Percentiles rank a stretch among this genome's conserved stretches.
Conservation (phyloP, 2,113 vertebrate species). For the Aphyosemion australe region DNA sequence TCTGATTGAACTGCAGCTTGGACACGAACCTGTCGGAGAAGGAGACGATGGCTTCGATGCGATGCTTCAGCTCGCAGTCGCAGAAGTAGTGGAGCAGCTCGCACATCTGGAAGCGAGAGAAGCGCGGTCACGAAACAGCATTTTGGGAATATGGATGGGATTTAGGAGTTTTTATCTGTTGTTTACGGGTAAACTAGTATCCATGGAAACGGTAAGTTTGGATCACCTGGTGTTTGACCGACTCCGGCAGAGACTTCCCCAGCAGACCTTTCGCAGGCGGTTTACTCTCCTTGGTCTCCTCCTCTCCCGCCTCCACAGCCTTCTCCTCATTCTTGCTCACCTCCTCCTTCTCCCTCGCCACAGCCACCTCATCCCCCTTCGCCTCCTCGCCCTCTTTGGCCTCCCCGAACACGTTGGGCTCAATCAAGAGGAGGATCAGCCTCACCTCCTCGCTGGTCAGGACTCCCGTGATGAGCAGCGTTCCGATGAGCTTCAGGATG, state of each 20-base stretch:
- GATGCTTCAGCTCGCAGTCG: slow-evolving; percentile 94
- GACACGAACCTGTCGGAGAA: slow-evolving; percentile 94
- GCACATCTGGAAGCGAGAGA: slow-evolving; percentile 86
- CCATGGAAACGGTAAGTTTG: background rate
- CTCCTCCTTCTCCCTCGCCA: slow-evolving; percentile 82
- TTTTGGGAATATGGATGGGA: too few species aligned
- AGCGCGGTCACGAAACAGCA: background rate
- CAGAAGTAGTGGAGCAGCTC: slow-evolving; percentile 97
- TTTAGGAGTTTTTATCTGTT: too few species aligned
- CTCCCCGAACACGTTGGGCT: slow-evolving; percentile 91
- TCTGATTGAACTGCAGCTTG: slow-evolving; percentile 95
- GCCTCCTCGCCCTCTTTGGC: slow-evolving; percentile 75
- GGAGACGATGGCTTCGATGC: slow-evolving; percentile 93
- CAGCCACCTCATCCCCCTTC: slow-evolving; percentile 48
- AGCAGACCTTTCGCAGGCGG: slow-evolving; percentile 84
- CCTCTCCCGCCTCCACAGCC: slow-evolving; percentile 87
- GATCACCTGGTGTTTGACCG: slow-evolving; percentile 93
- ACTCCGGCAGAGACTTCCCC: slow-evolving; percentile 92
- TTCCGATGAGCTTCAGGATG: slow-evolving; percentile 92
- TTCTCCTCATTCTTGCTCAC: slow-evolving; percentile 79
- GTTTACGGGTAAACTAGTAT: too few species aligned
- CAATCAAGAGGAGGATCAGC: slow-evolving; percentile 90
- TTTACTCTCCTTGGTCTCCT: slow-evolving; percentile 85
- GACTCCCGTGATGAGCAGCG: slow-evolving; percentile 90
- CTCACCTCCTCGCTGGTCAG: slow-evolving; percentile 90